A percentile compares a stretch with the other conserved stretches of the same genome.
Evolutionary conservation across 2,888 invertebrate species (phyloP).

Genomic region (Notocelia uddmanniana): DNA sequence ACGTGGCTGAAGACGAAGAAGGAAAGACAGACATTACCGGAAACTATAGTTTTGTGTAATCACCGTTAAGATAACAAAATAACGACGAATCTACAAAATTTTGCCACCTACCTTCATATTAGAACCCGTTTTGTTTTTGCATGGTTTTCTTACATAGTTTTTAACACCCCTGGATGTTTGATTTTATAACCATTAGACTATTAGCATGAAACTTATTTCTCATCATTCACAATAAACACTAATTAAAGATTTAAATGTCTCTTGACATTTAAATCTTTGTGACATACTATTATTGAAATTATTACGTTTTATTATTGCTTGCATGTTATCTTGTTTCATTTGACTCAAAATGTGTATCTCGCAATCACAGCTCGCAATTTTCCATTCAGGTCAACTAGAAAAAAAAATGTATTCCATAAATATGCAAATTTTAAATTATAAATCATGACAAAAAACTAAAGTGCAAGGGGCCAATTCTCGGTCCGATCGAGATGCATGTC

Average conservation of each 20-base stretch:
- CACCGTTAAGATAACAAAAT: not conserved
- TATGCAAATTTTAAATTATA: no score
- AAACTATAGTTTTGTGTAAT: not conserved
- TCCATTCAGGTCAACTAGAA: no score
- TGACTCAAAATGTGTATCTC: not conserved
- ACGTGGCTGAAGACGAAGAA: conserved; percentile 19
- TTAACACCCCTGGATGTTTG: not conserved
- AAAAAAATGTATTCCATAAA: no score
- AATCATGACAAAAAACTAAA: no score
- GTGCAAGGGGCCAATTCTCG: no score
- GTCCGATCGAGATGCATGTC: no score
- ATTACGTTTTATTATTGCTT: conserved; percentile 11
- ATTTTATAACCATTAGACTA: not conserved
- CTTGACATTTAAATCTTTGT: no score
- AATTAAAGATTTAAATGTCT: no score
- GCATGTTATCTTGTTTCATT: not conserved
- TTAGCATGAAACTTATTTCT: not conserved
- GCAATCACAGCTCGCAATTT: no score
- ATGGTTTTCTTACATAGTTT: no score
- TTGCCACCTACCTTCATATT: conserved; percentile 17
- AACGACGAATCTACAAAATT: not conserved
- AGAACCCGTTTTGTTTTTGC: not conserved
- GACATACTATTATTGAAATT: not conserved
- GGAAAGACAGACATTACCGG: conserved; percentile 23
- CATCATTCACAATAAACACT: no score